Evolutionary conservation across 2,888 invertebrate species (phyloP).

Genomic region (Incurvaria masculella): DNA sequence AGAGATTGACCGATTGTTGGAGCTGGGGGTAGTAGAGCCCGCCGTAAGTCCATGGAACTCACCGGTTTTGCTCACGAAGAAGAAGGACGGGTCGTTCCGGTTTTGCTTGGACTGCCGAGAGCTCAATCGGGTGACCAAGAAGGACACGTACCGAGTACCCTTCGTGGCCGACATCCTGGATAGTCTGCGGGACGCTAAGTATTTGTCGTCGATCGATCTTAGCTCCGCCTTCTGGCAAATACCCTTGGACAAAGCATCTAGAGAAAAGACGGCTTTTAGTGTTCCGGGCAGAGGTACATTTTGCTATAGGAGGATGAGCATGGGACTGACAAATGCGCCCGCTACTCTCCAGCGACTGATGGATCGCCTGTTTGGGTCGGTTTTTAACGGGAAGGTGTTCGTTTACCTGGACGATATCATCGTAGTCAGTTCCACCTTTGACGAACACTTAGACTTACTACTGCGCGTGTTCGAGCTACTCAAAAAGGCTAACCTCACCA

Average conservation of each 20-base stretch:
- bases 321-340: conserved; percentile 16
- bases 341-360: conserved; percentile 20
- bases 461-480: background rate
- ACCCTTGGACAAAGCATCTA: background rate
- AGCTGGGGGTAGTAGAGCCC: too few relatives aligned
- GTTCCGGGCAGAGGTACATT: conserved; percentile 15
- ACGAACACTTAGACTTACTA: conserved; percentile 11
- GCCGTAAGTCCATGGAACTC: too few relatives aligned
- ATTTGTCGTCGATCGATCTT: conserved; percentile 16
- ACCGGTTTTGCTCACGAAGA: conserved; percentile 2
- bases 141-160: conserved; percentile 13
- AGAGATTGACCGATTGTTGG: too few relatives aligned
- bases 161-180: conserved; percentile 20
- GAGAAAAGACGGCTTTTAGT: conserved; percentile 11
- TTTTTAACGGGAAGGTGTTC: conserved; percentile 15
- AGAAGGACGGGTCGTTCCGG: background rate
- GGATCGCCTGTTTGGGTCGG: conserved; percentile 13
- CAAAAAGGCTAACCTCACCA: conserved; percentile 14
- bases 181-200: conserved; percentile 18
- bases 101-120: background rate
- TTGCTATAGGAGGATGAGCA: conserved; percentile 13
- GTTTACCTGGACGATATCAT: conserved; percentile 18
- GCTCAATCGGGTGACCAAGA: background rate
- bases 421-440: conserved; percentile 10
- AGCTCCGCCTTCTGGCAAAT: conserved; percentile 13